These are phyloP conservation scores for Syrmaticus mikado DNA, from an alignment of 2,113 vertebrate genomes.

Conservation along the genomic window DNA sequence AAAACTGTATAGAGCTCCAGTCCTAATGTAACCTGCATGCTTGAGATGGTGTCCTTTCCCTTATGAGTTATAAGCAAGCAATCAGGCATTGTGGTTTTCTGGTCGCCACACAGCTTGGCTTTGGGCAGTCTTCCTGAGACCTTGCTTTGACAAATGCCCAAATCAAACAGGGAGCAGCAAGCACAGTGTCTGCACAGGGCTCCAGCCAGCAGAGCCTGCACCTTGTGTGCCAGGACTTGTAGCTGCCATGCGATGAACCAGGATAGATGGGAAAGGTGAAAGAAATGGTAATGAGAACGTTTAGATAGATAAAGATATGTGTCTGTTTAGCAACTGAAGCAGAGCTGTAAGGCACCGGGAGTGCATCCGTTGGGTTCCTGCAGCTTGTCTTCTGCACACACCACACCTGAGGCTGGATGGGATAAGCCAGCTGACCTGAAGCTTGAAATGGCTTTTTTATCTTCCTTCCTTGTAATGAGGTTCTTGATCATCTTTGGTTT, in stretches of 20 bases:
- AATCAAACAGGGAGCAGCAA: not conserved
- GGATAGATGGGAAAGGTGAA: not conserved
- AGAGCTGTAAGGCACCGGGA: not conserved
- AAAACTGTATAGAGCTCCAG: not conserved
- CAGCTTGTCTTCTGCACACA: not conserved
- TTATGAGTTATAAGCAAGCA: not conserved
- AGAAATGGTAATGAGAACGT: not conserved
- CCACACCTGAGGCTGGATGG: not conserved
- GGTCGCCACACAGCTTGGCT: not conserved
- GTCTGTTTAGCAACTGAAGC: not conserved
- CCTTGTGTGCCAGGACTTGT: accelerated
- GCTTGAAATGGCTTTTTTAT: not conserved
- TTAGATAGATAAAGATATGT: not conserved
- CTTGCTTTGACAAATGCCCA: not conserved
- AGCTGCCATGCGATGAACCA: not conserved
- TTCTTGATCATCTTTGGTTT: not conserved
- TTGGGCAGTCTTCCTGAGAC: not conserved
- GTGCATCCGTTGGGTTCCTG: not conserved
- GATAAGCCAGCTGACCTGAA: not conserved
- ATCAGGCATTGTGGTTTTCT: not conserved
- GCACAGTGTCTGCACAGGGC: not conserved
- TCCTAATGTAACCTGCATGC: not conserved
- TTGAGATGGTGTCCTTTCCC: not conserved
- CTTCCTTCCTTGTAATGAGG: not conserved
- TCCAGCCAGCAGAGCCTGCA: not conserved